phyloP scores from a whole-genome alignment of 2,797 vertebrate genomes.

The Pangasius sanitwongsei region DNA sequence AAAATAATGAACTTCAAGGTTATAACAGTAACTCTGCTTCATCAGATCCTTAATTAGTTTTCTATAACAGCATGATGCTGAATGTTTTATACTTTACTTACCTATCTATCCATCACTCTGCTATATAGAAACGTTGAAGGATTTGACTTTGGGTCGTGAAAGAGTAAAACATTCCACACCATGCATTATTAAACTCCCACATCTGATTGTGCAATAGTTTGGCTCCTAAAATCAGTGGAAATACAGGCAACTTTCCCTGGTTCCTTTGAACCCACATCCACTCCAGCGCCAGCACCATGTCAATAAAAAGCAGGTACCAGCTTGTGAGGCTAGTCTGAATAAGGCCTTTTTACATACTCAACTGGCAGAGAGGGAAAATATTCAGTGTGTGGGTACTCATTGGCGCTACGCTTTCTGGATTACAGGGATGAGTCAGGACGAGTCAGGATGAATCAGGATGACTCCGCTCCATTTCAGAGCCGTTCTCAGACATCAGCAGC shows the following conservation, averaged over 20 bases:
- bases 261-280: neutral
- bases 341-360: neutral
- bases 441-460: neutral
- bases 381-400: neutral
- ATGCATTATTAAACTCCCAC: neutral
- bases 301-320: neutral
- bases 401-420: neutral
- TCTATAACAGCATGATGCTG: neutral
- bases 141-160: neutral
- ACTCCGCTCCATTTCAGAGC: neutral
- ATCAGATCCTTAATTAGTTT: neutral
- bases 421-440: conserved; percentile 10
- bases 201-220: neutral
- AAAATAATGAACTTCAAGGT: neutral
- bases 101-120: neutral
- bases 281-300: neutral
- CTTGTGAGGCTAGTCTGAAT: neutral
- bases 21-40: neutral
- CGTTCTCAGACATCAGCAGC: neutral
- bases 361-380: neutral
- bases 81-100: neutral
- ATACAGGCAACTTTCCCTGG: neutral
- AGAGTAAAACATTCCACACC: neutral
- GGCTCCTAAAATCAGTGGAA: neutral
- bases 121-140: neutral